Conservation (phyloP, 2,888 invertebrate species). For the Melikaiella ostensackeni region DNA sequence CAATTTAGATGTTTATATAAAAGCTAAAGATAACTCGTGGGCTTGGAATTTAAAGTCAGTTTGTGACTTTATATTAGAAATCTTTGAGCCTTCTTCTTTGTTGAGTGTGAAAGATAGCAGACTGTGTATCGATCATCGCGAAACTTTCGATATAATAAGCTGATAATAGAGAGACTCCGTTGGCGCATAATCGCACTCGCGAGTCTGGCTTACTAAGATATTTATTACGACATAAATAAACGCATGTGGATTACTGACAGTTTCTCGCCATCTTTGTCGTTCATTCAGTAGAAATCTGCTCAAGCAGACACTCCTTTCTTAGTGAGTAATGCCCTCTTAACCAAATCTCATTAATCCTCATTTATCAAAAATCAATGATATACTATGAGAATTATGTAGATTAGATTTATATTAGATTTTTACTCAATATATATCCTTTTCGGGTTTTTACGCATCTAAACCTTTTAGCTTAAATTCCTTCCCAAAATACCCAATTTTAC, state of each 20-base stretch:
- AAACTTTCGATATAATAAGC: constrained; percentile 20
- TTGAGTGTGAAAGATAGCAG: background rate
- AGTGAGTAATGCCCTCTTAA: background rate
- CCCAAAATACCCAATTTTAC: too few relatives aligned
- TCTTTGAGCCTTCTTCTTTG: background rate
- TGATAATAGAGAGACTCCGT: constrained; percentile 13
- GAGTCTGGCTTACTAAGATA: constrained; percentile 4
- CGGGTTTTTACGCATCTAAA: too few relatives aligned
- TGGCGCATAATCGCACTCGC: constrained; percentile 13
- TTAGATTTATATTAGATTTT: too few relatives aligned
- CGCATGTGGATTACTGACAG: background rate
- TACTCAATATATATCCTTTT: too few relatives aligned
- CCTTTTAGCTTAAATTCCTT: too few relatives aligned
- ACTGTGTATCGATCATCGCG: constrained; percentile 10
- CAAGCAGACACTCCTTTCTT: constrained; percentile 4
- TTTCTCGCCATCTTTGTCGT: constrained; percentile 18
- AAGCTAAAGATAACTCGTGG: background rate
- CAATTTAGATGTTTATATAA: background rate
- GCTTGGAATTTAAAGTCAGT: background rate
- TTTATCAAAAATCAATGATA: background rate
- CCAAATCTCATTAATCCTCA: background rate
- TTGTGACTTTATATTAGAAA: background rate
- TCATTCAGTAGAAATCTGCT: constrained; percentile 39
- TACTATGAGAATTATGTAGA: background rate
- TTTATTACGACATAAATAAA: constrained; percentile 19